Evolutionary conservation across 2,113 vertebrate species (phyloP).

Genomic region (Tachysurus fulvidraco): DNA sequence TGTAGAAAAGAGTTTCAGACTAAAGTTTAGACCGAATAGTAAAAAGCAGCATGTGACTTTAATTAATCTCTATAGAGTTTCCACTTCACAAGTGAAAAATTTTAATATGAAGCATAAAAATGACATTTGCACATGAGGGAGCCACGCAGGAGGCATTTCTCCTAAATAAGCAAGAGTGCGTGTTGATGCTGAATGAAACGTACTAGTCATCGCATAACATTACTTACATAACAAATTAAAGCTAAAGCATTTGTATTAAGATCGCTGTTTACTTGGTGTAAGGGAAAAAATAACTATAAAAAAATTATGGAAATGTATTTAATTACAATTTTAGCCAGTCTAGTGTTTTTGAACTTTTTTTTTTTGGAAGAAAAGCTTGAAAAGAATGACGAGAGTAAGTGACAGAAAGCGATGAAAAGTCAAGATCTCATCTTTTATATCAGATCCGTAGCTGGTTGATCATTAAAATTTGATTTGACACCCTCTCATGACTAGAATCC

Average conservation of each 20-base stretch:
- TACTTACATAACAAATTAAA: neutral
- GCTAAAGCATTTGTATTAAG: neutral
- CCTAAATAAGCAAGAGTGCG: neutral
- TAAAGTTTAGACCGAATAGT: neutral
- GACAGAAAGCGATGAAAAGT: neutral
- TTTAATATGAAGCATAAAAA: neutral
- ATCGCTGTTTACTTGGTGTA: neutral
- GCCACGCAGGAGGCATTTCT: neutral
- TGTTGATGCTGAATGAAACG: neutral
- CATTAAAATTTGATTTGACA: neutral
- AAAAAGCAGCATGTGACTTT: neutral
- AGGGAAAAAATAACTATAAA: neutral
- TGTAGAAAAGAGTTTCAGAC: neutral
- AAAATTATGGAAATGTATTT: neutral
- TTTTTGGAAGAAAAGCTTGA: neutral
- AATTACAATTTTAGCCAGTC: neutral
- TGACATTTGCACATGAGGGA: neutral
- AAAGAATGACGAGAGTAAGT: neutral
- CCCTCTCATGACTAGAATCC: neutral
- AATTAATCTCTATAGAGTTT: constrained; percentile 2
- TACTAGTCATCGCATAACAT: neutral
- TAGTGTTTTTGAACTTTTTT: neutral
- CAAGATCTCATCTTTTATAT: neutral
- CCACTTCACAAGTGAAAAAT: neutral
- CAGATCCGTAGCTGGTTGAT: neutral